A percentile compares a stretch with the other conserved stretches of the same genome.
Evolutionary conservation across 2,797 vertebrate genomes (phyloP).

Genomic region (Pygocentrus nattereri): DNA sequence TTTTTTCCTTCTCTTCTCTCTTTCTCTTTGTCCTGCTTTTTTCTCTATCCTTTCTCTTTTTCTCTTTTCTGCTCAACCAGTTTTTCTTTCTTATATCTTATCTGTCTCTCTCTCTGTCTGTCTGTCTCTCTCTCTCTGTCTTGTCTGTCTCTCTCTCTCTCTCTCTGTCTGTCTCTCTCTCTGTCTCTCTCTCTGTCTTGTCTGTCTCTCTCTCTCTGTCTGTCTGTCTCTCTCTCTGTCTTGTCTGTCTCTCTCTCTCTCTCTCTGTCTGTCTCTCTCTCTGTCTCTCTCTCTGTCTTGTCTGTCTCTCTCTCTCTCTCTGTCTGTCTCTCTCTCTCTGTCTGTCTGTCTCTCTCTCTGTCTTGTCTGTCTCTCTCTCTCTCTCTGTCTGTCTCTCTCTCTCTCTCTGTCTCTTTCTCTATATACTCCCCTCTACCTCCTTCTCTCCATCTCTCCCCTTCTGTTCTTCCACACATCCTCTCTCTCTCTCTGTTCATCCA

Average conservation of each 20-base stretch:
- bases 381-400: not conserved
- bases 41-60: not conserved
- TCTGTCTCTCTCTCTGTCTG: no score
- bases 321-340: slow-evolving; percentile 5
- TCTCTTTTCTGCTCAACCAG: not conserved
- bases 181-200: no score
- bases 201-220: no score
- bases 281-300: not conserved
- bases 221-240: no score
- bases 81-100: no score
- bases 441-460: not conserved
- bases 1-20: slow-evolving; percentile 55
- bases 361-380: not conserved
- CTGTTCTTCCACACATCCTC: not conserved
- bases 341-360: not conserved
- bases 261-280: not conserved
- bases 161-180: not conserved
- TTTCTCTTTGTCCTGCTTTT: not conserved
- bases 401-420: not conserved
- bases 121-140: not conserved
- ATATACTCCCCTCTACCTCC: not conserved
- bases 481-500: not conserved
- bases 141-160: not conserved
- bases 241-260: not conserved
- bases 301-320: slow-evolving; percentile 50